Conservation (phyloP, 2,797 vertebrate species). For the Hipposideros larvatus region DNA sequence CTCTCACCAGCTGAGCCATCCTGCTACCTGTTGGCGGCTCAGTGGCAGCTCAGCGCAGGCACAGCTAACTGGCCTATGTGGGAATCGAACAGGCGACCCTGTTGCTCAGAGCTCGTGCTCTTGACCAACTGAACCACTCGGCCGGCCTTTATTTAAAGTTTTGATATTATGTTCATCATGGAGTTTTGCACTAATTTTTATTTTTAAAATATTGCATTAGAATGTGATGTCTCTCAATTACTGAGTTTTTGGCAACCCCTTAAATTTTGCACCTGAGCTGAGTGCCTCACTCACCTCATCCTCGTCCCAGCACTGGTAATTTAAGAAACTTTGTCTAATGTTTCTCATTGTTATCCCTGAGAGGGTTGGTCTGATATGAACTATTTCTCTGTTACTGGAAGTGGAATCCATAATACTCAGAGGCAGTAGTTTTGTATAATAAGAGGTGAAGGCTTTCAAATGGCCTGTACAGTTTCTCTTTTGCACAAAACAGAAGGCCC, state of each 20-base stretch:
- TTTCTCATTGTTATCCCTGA: neutral
- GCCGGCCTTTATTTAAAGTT: neutral
- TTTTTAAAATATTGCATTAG: slow-evolving; percentile 13
- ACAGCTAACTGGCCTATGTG: no score
- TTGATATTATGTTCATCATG: neutral
- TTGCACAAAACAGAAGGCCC: neutral
- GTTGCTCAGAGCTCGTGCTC: no score
- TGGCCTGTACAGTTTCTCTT: neutral
- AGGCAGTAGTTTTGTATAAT: neutral
- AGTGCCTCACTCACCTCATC: neutral
- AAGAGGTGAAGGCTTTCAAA: neutral
- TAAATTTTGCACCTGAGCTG: neutral
- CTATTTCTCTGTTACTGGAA: neutral
- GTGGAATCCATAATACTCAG: neutral
- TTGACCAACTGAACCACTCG: no score
- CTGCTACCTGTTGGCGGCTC: no score
- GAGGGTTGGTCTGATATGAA: neutral
- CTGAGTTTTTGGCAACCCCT: neutral
- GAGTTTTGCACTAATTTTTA: neutral
- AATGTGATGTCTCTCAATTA: neutral
- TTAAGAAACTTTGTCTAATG: neutral
- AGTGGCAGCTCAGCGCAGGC: no score
- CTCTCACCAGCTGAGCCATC: no score
- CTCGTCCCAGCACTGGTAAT: neutral
- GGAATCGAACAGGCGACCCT: no score